Conservation (phyloP, 2,888 invertebrate genomes). For the Standfussiana lucernea region DNA sequence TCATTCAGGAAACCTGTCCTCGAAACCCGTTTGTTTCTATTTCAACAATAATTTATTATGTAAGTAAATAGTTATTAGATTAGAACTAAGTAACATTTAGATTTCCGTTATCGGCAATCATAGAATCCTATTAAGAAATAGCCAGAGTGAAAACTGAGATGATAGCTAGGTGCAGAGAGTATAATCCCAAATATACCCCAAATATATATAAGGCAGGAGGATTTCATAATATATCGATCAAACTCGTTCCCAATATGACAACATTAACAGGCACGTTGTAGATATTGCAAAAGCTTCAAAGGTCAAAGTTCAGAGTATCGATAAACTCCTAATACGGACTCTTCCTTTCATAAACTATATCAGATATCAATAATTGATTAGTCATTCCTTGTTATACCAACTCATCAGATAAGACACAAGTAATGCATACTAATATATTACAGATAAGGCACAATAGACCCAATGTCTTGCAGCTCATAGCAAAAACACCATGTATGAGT, state of each 20-base stretch:
- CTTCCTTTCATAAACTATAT: constrained; percentile 27
- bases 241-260: not conserved
- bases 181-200: not conserved
- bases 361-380: constrained; percentile 52
- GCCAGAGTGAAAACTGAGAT: not conserved
- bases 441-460: constrained; percentile 52
- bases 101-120: not conserved
- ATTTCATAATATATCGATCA: not conserved
- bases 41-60: constrained; percentile 23
- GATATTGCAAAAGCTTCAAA: constrained; percentile 15
- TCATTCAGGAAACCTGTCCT: constrained; percentile 56
- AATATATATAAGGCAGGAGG: no score
- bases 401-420: constrained; percentile 51
- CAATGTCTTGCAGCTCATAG: constrained; percentile 32
- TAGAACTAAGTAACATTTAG: not conserved
- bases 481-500: constrained; percentile 5
- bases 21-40: constrained; percentile 41
- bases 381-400: constrained; percentile 50
- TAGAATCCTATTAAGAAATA: not conserved
- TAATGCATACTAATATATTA: constrained; percentile 52
- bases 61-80: not conserved
- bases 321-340: constrained; percentile 34
- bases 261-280: constrained; percentile 23
- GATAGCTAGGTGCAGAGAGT: not conserved
- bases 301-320: constrained; percentile 21